Percentiles rank a stretch among this genome's conserved stretches.
Conservation (phyloP, 2,888 invertebrate genomes). For the Phengaris alcon region DNA sequence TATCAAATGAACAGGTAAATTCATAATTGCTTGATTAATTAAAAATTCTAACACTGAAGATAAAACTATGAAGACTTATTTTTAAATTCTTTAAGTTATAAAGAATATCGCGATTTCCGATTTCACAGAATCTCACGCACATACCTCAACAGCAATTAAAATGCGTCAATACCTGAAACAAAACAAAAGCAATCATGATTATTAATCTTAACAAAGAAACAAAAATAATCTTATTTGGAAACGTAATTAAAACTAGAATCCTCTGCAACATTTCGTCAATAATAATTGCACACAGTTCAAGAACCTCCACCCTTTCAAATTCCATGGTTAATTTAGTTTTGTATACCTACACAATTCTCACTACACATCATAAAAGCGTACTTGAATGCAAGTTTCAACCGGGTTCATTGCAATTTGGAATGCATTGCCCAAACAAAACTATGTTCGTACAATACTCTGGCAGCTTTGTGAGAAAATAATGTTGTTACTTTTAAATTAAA, state of each 20-base stretch:
- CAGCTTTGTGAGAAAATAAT: conserved; percentile 46
- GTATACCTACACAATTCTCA: conserved; percentile 47
- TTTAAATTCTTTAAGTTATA: not conserved
- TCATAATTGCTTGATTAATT: too few species aligned
- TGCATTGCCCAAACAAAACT: conserved; percentile 59
- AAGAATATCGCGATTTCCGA: not conserved
- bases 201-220: conserved; percentile 33
- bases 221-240: not conserved
- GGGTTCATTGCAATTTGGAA: conserved; percentile 56
- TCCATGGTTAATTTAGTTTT: conserved; percentile 48
- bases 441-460: conserved; percentile 42
- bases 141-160: conserved; percentile 13
- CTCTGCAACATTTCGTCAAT: not conserved
- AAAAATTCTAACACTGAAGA: too few species aligned
- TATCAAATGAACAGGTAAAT: too few species aligned
- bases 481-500: conserved; percentile 46
- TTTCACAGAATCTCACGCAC: conserved; percentile 1
- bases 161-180: conserved; percentile 29
- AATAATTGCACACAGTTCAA: conserved; percentile 39
- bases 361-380: conserved; percentile 46
- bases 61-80: too few species aligned
- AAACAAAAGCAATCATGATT: conserved; percentile 23
- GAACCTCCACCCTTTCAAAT: conserved; percentile 42
- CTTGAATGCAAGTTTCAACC: conserved; percentile 48
- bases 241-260: not conserved